Evolutionary conservation across 2,797 vertebrate genomes (phyloP), one percentile per base, ranked within the genome.

Genomic region (Naso thynnoides): DNA sequence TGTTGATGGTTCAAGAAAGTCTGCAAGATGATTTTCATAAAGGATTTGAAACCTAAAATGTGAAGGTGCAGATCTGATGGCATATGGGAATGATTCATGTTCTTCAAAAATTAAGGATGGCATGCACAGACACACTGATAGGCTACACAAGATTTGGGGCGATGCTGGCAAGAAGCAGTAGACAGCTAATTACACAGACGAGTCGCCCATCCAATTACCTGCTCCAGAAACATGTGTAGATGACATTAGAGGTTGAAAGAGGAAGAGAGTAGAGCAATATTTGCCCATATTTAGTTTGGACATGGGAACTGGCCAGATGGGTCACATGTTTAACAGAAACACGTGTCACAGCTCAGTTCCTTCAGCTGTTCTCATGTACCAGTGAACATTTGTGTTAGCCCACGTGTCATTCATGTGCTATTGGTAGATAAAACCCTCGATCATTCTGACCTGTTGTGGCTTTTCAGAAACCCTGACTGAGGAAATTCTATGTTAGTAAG

Each of bases 321-420:
- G 56, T 69, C 15, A 38, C 33, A 68, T 78, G 68, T 57, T 42
- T n/a, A 54, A 36, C 57, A 49, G 16, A 49, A 42, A 52, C 56
- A 55, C 47, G 58, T 29, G 49, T 78, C 56, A 64, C 23, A 38
- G 61, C 31, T 56, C 50, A 13, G 23, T 15, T 31, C 19, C 7
- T 11, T 27, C 63, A 31, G 49, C 47, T 71, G 27, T n/a, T 57
- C 31, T 66, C 48, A 80, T 24, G 7, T 70, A 21, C 59, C 52
- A 41, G 15, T 49, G 54, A 69, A 29, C 24, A 33, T 15, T 45
- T 60, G 62, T 13, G 27, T 55, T 41, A 50, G 74, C 56, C 42
- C 70, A 65, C 24, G 14, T 52, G 42, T 24, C 21, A 16, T 53
- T n/a, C 62, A 42, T 53, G 65, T 82, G 38, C 65, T 39, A 65